Conservation (phyloP, 2,888 invertebrate species). For the Ochropacha duplaris region DNA sequence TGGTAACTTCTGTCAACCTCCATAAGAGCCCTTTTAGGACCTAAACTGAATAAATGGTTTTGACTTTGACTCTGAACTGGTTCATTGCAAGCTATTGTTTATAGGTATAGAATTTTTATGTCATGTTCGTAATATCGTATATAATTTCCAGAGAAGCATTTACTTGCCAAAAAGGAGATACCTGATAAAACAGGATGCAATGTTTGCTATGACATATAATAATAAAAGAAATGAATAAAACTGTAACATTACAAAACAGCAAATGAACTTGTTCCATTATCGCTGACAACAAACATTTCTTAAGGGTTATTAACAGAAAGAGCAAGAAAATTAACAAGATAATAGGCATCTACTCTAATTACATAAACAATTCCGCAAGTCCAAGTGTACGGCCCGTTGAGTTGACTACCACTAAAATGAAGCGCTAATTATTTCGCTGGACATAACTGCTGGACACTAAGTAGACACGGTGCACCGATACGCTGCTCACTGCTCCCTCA, state of each 20-base stretch:
- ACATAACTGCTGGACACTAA: constrained; percentile 56
- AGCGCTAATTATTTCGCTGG: constrained; percentile 58
- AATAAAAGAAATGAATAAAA: not conserved
- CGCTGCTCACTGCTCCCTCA: constrained; percentile 36
- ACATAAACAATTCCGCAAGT: constrained; percentile 30
- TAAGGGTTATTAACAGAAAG: constrained; percentile 20
- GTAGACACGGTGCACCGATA: constrained; percentile 64
- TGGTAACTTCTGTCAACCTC: too few relatives aligned
- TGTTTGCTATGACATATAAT: not conserved
- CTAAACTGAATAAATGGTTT: too few relatives aligned
- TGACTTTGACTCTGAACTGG: too few relatives aligned
- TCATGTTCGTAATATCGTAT: too few relatives aligned
- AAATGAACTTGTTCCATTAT: constrained; percentile 24
- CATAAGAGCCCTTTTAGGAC: too few relatives aligned
- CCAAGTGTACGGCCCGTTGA: constrained; percentile 26
- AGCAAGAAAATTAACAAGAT: constrained; percentile 21
- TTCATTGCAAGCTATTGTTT: too few relatives aligned
- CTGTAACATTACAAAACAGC: not conserved
- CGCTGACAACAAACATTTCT: constrained; percentile 19
- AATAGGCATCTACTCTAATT: constrained; percentile 22
- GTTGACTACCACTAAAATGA: constrained; percentile 47
- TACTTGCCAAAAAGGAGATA: too few relatives aligned
- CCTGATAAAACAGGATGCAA: too few relatives aligned
- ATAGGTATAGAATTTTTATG: too few relatives aligned
- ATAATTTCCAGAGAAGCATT: too few relatives aligned